These are phyloP conservation scores for Tiaroga cobitis DNA, from an alignment of 2,797 vertebrate genomes.

Conservation along the genomic window DNA sequence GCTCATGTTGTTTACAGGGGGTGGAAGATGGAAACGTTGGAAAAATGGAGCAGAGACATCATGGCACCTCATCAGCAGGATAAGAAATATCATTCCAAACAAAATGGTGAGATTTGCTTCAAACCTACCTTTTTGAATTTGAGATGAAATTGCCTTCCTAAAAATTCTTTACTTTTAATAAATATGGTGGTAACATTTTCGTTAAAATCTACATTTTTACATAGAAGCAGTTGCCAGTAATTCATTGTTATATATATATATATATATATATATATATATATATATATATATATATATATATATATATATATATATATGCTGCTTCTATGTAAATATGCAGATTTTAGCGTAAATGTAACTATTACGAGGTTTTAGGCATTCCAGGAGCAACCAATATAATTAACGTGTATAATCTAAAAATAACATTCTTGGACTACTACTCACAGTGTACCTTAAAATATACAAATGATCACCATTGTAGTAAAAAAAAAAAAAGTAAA, in stretches of 20 bases:
- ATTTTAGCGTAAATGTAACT: too few relatives aligned
- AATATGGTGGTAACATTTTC: neutral
- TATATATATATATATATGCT: too few relatives aligned
- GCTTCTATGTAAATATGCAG: too few relatives aligned
- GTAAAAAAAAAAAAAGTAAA: too few relatives aligned
- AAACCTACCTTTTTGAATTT: neutral
- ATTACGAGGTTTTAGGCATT: too few relatives aligned
- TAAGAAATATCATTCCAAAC: constrained; percentile 65
- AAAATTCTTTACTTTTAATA: neutral
- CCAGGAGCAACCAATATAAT: too few relatives aligned
- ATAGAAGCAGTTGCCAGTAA: neutral
- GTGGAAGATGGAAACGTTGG: constrained; percentile 74
- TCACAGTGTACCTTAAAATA: too few relatives aligned
- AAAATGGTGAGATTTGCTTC: constrained; percentile 53
- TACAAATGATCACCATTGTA: too few relatives aligned
- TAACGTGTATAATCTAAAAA: too few relatives aligned
- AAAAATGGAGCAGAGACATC: constrained; percentile 71
- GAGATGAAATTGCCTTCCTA: neutral
- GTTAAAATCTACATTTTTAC: neutral
- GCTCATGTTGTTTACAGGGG: constrained; percentile 61
- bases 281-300: too few relatives aligned
- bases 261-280: too few relatives aligned
- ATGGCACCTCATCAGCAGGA: constrained; percentile 65
- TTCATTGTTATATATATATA: neutral
- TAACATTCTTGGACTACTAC: too few relatives aligned